Evolutionary conservation across 2,888 invertebrate species (phyloP).

Genomic region (Achlya flavicornis): DNA sequence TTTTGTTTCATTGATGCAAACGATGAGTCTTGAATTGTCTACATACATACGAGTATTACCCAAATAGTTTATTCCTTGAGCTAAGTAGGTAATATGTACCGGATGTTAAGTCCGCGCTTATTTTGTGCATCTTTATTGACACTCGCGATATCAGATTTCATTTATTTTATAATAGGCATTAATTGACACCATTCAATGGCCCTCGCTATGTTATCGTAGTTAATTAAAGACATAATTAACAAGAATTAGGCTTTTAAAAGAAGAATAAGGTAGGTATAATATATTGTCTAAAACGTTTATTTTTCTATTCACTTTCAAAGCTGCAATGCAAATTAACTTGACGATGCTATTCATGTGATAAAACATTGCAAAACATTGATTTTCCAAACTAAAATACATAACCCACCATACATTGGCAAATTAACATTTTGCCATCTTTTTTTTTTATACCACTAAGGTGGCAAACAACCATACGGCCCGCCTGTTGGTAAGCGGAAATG

Average conservation of each 20-base stretch:
- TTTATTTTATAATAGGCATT: conserved; percentile 20
- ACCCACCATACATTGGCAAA: background rate
- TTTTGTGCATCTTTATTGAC: conserved; percentile 25
- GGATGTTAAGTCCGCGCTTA: conserved; percentile 34
- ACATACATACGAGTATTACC: conserved; percentile 13
- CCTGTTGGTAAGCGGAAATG: too few relatives aligned
- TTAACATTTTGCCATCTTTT: too few relatives aligned
- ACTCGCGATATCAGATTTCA: conserved; percentile 22
- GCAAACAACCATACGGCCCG: too few relatives aligned
- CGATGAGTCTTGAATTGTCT: conserved; percentile 8
- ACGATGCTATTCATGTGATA: background rate
- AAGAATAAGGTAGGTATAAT: background rate
- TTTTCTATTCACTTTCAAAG: too few relatives aligned
- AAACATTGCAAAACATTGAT: background rate
- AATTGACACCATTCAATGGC: conserved; percentile 19
- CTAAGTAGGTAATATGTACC: conserved; percentile 46
- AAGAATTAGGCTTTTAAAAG: conserved; percentile 26
- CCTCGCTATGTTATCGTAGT: conserved; percentile 18
- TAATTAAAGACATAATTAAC: background rate
- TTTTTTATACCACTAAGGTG: too few relatives aligned
- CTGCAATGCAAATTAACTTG: background rate
- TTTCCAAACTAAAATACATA: background rate
- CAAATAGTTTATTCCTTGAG: conserved; percentile 17
- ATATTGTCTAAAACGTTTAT: background rate
- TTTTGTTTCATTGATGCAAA: conserved; percentile 11